Percentiles rank a stretch among this genome's conserved stretches.
Conservation (phyloP, 1,140 invertebrate species). For the Tetraneura akinire region DNA sequence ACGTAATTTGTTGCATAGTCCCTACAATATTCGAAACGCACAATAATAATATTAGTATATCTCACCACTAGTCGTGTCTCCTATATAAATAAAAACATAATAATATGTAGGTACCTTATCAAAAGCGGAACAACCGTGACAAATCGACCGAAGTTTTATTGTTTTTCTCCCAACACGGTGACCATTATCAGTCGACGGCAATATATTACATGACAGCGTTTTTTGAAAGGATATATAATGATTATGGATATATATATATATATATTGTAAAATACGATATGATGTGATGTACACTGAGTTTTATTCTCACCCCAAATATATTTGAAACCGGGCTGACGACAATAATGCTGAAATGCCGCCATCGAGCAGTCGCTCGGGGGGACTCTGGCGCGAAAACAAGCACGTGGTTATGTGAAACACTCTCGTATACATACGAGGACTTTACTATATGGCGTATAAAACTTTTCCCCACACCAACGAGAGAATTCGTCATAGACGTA, state of each 20-base stretch:
- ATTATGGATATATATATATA: too few relatives aligned
- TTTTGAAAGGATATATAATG: too few relatives aligned
- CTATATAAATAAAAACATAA: too few relatives aligned
- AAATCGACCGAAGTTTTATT: constrained; percentile 35
- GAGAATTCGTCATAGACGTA: neutral
- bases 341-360: neutral
- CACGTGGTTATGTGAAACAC: neutral
- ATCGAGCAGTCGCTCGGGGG: neutral
- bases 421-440: neutral
- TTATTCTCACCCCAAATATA: constrained; percentile 4
- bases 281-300: too few relatives aligned
- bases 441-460: neutral
- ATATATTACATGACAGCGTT: neutral
- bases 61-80: too few relatives aligned
- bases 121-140: neutral
- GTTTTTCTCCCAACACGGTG: constrained; percentile 10
- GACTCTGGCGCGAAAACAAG: neutral
- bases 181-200: neutral
- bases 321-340: neutral
- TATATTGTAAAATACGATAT: neutral
- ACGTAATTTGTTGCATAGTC: too few relatives aligned
- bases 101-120: neutral
- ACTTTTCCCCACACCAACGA: neutral
- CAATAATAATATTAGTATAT: too few relatives aligned
- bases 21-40: too few relatives aligned